Base-by-base conservation (phyloP, 2,797 vertebrate genomes). In the Cryptoblepharus egeriae region DNA sequence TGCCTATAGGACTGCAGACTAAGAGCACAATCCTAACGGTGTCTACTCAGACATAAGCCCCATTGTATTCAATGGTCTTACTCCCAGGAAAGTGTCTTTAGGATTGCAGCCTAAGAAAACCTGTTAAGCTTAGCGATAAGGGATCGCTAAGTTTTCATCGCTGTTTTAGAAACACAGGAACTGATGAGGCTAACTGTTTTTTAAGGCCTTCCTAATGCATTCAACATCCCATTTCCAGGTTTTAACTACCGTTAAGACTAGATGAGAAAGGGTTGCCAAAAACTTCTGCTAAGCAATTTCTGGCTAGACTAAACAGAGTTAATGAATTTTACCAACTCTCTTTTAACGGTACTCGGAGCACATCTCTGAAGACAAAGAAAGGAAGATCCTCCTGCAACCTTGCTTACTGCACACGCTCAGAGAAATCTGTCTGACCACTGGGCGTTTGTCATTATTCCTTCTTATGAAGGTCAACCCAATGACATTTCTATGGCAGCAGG, bases 401-500 rank as follows among this genome's bases (percentile, higher is more conserved):
- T 89, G 86, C 57, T 82, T 24, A 0, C 76, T 85, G 82, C 22
- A 87, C 85, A 86, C 52, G 35, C 84, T 87, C 76, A 88, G 11
- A 77, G 75, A 87, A 81, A 89, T 85, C 82, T 72, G 52, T 67
- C 89, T 92, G 81, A 90, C 84, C 0, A 0, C 77, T 91, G 87
- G 87, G 85, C 76, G 87, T 77, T 91, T 85, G 71, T 91, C 90
- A 92, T 78, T 89, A 83, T 87, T 91, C 75, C 90, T 87, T 84
- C 81, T 92, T 73, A 12, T 9, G 28, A 91, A 91, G 91, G 92
- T 93, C 90, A 93, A 39, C 37, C 83, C 91, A 93, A 93, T 92
- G 89, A 90, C 88, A 94, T 87, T 94, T 88, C 85, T 90, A 87
- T 86, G 85, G 86, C 89, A 92, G 90, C 89, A 89, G 86, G 89